Base-by-base conservation (phyloP, 2,888 invertebrate species). In the Melipona bicolor region DNA sequence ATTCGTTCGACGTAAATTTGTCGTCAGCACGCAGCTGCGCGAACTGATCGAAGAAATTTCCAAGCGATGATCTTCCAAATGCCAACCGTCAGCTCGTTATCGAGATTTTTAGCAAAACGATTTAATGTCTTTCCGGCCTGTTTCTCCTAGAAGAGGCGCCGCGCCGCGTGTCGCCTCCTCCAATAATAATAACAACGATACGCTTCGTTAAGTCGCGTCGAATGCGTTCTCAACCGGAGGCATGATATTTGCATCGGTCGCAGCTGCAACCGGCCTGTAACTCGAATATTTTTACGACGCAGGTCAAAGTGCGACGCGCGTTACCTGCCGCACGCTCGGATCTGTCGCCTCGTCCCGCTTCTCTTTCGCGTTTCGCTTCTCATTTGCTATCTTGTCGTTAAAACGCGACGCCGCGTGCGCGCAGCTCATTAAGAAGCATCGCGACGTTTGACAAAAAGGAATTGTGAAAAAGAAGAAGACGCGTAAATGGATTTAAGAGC, bases 181-280 rank as follows among this genome's bases (percentile, higher is more conserved):
- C 43, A 43, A 43, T 43, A 9, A 43, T 43, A 43, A 43, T 43
- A 19, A 54, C 52, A 11, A 62, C 65, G 73, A 54, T 62, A 24
- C 54, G 62, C 75, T 54, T 64, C 27, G 54, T 24, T 68, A 77
- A 68, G 54, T 85, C 78, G 68, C 54, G 62, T 17, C 49, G 19
- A 24, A 77, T 59, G 61, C 56, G 68, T 72, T 61, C 70, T 6
- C 81, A 52, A 32, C 52, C 52, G 61, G 52, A 76, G 36, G 36
- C 36, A 9, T 43, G 1, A 65, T 79, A 89, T 88, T 87, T 81
- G 88, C 90, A 89, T 90, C 88, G 90, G 88, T 79, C 83, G 91
- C 93, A 93, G 93, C 93, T 93, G 93, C 91, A 86, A 65, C 83
- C 85, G 83, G 90, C 88, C 88, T 87, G 90, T 89, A 92, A 91